Percentiles rank a stretch among this genome's conserved stretches.
phyloP scores from a whole-genome alignment of 2,797 vertebrate species.

The Poecilia velifera region DNA sequence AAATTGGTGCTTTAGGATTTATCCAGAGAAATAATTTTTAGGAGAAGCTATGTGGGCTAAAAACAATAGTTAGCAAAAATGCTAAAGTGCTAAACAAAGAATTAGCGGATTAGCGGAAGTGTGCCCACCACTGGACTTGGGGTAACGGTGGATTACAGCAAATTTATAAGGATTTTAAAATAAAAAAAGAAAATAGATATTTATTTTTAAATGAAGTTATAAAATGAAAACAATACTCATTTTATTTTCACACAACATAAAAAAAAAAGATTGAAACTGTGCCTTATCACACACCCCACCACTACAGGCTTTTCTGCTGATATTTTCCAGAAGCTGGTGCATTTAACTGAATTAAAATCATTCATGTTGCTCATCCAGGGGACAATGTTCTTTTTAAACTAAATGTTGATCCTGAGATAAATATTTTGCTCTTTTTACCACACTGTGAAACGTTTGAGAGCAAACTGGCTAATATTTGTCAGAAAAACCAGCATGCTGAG shows the following conservation, averaged over 20 bases:
- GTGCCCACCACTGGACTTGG: constrained; percentile 28
- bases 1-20: not conserved
- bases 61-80: not conserved
- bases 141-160: constrained; percentile 67
- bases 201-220: constrained; percentile 85
- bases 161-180: constrained; percentile 73
- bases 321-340: constrained; percentile 33
- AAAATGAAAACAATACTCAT: constrained; percentile 50
- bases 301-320: constrained; percentile 25
- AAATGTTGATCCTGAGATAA: constrained; percentile 38
- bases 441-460: constrained; percentile 38
- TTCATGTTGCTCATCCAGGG: constrained; percentile 12
- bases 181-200: constrained; percentile 78
- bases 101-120: not conserved
- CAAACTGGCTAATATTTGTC: constrained; percentile 38
- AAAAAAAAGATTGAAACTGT: constrained; percentile 42
- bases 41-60: not conserved
- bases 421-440: constrained; percentile 27
- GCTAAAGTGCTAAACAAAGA: not conserved
- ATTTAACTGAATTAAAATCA: constrained; percentile 18
- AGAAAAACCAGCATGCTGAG: constrained; percentile 39
- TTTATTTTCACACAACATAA: constrained; percentile 54
- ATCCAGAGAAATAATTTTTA: not conserved
- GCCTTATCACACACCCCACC: constrained; percentile 51
- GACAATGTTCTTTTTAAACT: constrained; percentile 39